Evolutionary conservation across 2,113 vertebrate species (phyloP), one percentile per base, ranked within the genome.

Genomic region (Stomatorhinus ivindoensis): DNA sequence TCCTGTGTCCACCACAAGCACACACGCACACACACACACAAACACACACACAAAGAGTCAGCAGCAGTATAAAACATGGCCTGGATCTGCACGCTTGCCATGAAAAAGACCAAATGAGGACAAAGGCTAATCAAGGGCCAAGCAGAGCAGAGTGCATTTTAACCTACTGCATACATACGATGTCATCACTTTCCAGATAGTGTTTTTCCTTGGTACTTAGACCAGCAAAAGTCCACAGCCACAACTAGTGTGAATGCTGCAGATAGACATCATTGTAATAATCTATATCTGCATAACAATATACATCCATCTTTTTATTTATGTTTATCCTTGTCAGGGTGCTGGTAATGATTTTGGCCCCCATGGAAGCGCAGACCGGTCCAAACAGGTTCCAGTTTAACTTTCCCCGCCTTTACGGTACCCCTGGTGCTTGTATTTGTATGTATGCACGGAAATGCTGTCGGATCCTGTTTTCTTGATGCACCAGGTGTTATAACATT

Each of bases 271-370:
- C 35, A 4, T 35, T 11, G 2, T 73, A 76, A 39, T 27, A 19
- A 82, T 89, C 31, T 85, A 89, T 91, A 27, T 89, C 50, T 61
- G 88, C 46, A 86, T 46, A 47, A 87, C 19, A 73, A 80, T 88
- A 91, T 91, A 90, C 91, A 89, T 83, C 76, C 73, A 47, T 69
- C 65, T 87, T 47, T 89, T 61, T 27, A 13, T 89, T 55, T 84
- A 42, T 89, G 83, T 89, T 24, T 11, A 15, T 69, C n/a, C 61
- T 69, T 65, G 61, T 65, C 27, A 15, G 27, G 9, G 1, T 4
- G n/a, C 61, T 13, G 61, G 9, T 69, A 27, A 4, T 13, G n/a
- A 27, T 65, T 27, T 65, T 27, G n/a, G 61, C n/a, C 27, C 61
- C 61, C 61, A 31, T 31, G 61, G 61, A 31, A 65, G 2, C n/a